Percentiles rank a stretch among this genome's conserved stretches.
phyloP scores from a whole-genome alignment of 92 coral and sea anemone genomes.

The Metridium senile region DNA sequence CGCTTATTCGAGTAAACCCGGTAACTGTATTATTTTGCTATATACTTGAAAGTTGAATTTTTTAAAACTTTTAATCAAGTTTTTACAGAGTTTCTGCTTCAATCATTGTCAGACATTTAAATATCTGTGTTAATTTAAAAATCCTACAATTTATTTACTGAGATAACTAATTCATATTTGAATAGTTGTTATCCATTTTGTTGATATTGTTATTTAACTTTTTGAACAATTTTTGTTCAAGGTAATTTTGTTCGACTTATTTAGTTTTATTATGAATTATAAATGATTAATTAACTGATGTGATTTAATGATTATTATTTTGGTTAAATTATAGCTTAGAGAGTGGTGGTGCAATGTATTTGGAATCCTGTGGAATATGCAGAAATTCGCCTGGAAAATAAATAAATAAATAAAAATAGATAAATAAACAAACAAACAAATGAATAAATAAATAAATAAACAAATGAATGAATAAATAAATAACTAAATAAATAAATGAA shows the following conservation, averaged over 20 bases:
- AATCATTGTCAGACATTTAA: too few relatives aligned
- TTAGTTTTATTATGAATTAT: not conserved
- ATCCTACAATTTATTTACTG: too few relatives aligned
- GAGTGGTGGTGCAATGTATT: slow-evolving; percentile 26
- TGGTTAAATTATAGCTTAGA: slow-evolving; percentile 45
- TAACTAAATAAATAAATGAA: not conserved
- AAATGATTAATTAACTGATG: too few relatives aligned
- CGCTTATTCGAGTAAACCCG: slow-evolving; percentile 65
- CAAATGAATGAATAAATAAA: not conserved
- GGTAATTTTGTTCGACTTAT: too few relatives aligned
- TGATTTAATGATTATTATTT: not conserved
- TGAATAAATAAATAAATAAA: not conserved
- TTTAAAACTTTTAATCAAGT: too few relatives aligned
- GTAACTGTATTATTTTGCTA: not conserved
- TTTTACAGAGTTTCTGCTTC: too few relatives aligned
- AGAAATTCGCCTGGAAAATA: slow-evolving; percentile 54
- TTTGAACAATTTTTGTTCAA: too few relatives aligned
- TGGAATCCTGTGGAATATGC: slow-evolving; percentile 28
- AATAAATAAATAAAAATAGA: not conserved
- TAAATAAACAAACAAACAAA: not conserved
- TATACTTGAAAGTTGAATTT: too few relatives aligned
- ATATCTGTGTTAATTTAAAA: too few relatives aligned
- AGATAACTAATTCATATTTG: too few relatives aligned
- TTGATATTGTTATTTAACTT: too few relatives aligned
- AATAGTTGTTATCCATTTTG: too few relatives aligned